Conservation (phyloP, 2,888 invertebrate genomes). For the Podotricha telesiphe region DNA sequence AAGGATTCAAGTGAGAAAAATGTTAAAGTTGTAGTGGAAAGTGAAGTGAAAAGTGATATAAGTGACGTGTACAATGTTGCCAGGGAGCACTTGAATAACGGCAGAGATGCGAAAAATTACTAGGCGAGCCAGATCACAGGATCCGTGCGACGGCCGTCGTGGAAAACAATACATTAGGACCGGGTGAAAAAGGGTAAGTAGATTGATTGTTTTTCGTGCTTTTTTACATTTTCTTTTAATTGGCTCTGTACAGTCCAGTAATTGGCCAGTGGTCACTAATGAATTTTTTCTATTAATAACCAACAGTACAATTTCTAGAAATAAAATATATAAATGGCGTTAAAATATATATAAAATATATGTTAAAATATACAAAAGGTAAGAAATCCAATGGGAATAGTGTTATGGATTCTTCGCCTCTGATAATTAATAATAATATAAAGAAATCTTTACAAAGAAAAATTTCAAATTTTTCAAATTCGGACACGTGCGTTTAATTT, state of each 20-base stretch:
- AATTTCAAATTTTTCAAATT: no score
- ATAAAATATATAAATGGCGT: no score
- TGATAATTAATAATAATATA: no score
- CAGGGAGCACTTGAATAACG: constrained; percentile 83
- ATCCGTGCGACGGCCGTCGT: constrained; percentile 85
- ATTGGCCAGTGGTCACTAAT: neutral
- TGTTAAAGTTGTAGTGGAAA: constrained; percentile 61
- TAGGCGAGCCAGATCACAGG: constrained; percentile 86
- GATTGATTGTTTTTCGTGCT: constrained; percentile 15
- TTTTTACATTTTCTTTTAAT: neutral
- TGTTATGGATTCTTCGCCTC: no score
- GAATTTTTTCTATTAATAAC: no score
- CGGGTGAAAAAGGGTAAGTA: constrained; percentile 84
- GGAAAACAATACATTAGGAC: constrained; percentile 84
- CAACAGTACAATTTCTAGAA: no score
- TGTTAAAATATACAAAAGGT: no score
- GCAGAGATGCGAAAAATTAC: constrained; percentile 89
- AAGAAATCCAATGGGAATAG: no score
- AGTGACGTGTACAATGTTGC: constrained; percentile 75
- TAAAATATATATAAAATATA: no score
- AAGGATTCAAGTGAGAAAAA: constrained; percentile 76
- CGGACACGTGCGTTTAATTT: no score
- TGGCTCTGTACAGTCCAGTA: neutral
- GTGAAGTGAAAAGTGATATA: constrained; percentile 68
- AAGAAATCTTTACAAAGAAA: no score